Conservation (phyloP, 2,797 vertebrate genomes). For the Semotilus atromaculatus region DNA sequence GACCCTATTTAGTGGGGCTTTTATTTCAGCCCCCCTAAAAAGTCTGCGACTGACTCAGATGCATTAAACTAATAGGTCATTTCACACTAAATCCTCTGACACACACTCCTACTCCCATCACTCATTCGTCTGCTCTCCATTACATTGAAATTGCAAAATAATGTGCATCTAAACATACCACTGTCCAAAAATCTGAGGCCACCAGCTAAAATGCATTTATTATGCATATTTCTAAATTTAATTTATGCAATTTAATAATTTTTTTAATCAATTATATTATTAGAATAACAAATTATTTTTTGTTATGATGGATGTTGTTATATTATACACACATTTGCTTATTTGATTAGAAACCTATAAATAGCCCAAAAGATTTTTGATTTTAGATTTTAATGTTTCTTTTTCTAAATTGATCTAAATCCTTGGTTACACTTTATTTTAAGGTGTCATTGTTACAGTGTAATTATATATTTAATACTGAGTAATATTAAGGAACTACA, state of each 20-base stretch:
- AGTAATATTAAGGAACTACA: too few relatives aligned
- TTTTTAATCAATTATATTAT: neutral
- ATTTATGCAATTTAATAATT: neutral
- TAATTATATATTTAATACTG: too few relatives aligned
- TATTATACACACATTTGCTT: neutral
- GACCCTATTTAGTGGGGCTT: neutral
- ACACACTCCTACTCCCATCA: neutral
- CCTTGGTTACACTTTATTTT: too few relatives aligned
- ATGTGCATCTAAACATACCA: neutral
- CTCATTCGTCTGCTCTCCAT: neutral
- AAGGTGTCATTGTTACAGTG: too few relatives aligned
- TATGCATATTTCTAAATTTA: neutral
- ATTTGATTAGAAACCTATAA: neutral
- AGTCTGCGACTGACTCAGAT: neutral
- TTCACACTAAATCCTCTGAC: neutral
- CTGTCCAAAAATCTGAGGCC: neutral
- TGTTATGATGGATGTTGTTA: neutral
- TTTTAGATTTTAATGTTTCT: neutral
- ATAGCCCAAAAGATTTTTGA: neutral
- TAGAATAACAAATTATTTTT: neutral
- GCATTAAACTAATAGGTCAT: neutral
- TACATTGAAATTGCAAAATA: neutral
- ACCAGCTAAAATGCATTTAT: neutral
- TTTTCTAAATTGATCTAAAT: neutral
- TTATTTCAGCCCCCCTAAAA: conserved; percentile 3